phyloP scores from a whole-genome alignment of 2,888 invertebrate genomes.

The Encarsia formosa region DNA sequence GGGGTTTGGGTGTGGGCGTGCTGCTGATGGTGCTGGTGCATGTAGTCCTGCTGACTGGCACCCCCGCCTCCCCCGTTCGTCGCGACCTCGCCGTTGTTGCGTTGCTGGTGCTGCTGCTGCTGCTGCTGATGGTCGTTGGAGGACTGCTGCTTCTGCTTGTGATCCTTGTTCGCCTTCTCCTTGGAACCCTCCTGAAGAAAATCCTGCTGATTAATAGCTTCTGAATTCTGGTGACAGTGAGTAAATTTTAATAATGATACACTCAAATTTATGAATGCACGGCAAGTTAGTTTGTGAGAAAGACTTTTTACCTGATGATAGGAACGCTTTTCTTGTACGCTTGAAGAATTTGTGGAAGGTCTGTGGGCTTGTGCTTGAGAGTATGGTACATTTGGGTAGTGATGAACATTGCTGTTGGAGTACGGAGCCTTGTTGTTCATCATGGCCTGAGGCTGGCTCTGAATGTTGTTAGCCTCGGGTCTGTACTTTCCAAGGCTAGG shows the following conservation, averaged over 20 bases:
- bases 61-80: conserved; percentile 12
- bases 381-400: conserved; percentile 48
- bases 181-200: conserved; percentile 45
- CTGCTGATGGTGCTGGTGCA: conserved; percentile 26
- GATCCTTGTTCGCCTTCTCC: conserved; percentile 50
- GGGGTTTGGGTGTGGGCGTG: conserved; percentile 50
- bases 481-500: conserved; percentile 62
- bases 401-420: conserved; percentile 49
- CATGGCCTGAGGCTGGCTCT: conserved; percentile 49
- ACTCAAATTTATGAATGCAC: no score
- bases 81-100: conserved; percentile 17
- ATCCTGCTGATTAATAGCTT: conserved; percentile 46
- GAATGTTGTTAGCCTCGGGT: conserved; percentile 47
- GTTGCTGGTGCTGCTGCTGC: conserved; percentile 37
- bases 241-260: background rate
- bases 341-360: conserved; percentile 46
- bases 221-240: conserved; percentile 34
- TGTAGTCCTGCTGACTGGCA: conserved; percentile 16
- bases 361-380: conserved; percentile 48
- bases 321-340: conserved; percentile 47
- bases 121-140: conserved; percentile 44
- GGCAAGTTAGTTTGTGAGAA: no score
- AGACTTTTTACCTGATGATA: conserved; percentile 46
- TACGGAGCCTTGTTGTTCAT: conserved; percentile 48
- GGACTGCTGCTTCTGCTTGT: conserved; percentile 51